These are phyloP conservation scores for Aegypius monachus DNA, from an alignment of 2,113 vertebrate species.

Conservation along the genomic window DNA sequence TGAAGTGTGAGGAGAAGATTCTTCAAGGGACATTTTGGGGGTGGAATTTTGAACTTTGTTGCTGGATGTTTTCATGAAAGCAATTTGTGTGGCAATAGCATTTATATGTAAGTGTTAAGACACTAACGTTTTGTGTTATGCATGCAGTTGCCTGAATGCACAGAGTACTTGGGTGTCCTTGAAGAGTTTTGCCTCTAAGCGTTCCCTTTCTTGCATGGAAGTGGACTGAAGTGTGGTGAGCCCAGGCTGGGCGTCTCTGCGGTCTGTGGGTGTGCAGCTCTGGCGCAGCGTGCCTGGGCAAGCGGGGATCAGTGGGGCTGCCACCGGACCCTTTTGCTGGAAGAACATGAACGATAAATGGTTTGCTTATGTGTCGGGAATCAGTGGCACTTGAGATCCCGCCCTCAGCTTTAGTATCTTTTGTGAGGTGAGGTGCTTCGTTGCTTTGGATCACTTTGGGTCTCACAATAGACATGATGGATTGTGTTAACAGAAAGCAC, in stretches of 20 bases:
- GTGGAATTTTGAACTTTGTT: neutral
- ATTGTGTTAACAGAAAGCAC: too few species aligned
- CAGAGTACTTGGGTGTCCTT: neutral
- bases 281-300: fast-evolving
- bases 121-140: neutral
- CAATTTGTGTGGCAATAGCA: too few species aligned
- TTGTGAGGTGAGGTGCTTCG: neutral
- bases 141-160: too few species aligned
- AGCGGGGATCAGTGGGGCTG: neutral
- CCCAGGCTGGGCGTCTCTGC: neutral
- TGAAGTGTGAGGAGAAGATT: neutral
- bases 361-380: neutral
- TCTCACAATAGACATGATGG: fast-evolving
- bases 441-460: neutral
- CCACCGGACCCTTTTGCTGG: fast-evolving
- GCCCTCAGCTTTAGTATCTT: neutral
- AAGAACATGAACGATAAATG: fast-evolving
- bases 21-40: neutral
- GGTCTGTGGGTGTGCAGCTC: neutral
- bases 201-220: too few species aligned
- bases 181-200: neutral
- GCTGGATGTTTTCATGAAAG: neutral
- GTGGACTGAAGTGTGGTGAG: neutral
- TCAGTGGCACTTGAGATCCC: neutral
- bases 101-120: neutral